Conservation (phyloP, 2,888 invertebrate species). For the Boloria selene region DNA sequence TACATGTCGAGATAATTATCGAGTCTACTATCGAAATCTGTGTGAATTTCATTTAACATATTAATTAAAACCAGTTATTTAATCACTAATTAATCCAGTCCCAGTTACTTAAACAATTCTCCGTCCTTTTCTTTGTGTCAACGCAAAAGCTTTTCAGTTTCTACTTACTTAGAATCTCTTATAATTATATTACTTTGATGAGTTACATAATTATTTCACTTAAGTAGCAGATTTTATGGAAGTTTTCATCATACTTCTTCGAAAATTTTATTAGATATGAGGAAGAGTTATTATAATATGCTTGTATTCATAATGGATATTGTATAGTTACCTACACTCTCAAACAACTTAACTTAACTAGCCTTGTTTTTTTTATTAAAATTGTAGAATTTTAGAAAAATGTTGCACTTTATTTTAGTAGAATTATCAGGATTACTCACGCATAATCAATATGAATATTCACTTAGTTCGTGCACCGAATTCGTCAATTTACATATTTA, state of each 20-base stretch:
- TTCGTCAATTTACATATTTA: too few relatives aligned
- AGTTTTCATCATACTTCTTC: background rate
- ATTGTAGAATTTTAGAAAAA: too few relatives aligned
- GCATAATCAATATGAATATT: too few relatives aligned
- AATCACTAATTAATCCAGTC: conserved; percentile 28
- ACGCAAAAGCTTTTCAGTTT: conserved; percentile 23
- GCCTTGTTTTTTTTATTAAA: too few relatives aligned
- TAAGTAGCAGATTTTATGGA: conserved; percentile 2
- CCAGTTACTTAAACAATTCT: conserved; percentile 27
- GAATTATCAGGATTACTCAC: too few relatives aligned
- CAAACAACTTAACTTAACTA: too few relatives aligned
- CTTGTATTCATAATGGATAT: too few relatives aligned
- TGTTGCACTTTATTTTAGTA: too few relatives aligned
- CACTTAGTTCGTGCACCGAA: too few relatives aligned
- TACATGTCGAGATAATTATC: background rate
- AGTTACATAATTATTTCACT: conserved; percentile 11
- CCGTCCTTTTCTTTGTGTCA: conserved; percentile 27
- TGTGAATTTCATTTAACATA: conserved; percentile 9
- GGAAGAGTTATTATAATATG: background rate
- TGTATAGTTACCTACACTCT: too few relatives aligned
- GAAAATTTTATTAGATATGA: background rate
- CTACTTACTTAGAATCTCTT: conserved; percentile 9
- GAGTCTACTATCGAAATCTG: background rate
- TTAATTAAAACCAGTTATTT: conserved; percentile 28
- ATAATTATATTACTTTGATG: conserved; percentile 21